Evolutionary conservation across 2,113 vertebrate genomes (phyloP), one percentile per base, ranked within the genome.

Genomic region (Odocoileus virginianus): DNA sequence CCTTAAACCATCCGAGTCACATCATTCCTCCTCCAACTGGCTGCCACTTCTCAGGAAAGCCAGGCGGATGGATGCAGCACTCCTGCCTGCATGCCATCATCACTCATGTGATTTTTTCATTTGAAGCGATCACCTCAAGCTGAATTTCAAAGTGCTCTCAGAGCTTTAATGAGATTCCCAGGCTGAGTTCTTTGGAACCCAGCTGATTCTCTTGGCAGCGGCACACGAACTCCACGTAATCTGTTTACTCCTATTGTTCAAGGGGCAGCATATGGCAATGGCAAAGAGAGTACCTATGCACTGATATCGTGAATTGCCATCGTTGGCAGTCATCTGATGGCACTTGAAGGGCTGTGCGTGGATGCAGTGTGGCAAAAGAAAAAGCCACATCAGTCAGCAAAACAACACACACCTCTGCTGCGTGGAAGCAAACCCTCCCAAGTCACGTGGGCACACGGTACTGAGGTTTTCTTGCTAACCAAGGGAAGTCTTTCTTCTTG

Each of bases 311-410:
- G 58, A 64, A 40, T 71, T 36, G 36, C 43, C 33, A 16, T 67
- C 6, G 0, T 21, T 55, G 50, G n/a, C 25, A 14, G n/a, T 64
- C 67, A 3, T 28, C 36, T 45, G 45, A 52, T 25, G 21, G 25
- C 2, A 15, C 33, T 25, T 30, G 0, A 7, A 25, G 19, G 19
- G 10, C 78, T 94, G 3, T n/a, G 2, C 2, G 5, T 1, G 4
- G 14, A 28, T 25, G 21, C 6, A 27, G 1, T 13, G 2, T 6
- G 25, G 8, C 54, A 19, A 13, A 40, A 13, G 52, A 54, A 64
- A 85, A 88, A 30, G 14, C 27, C 25, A 7, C 0, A 16, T 8
- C 45, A 7, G 12, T 27, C 28, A 89, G 52, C 30, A 92, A 88
- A 88, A 88, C 0, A 0, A 33, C 82, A 1, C 5, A 58, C 4